Conservation (phyloP, 2,113 vertebrate species). For the Burhinus oedicnemus region DNA sequence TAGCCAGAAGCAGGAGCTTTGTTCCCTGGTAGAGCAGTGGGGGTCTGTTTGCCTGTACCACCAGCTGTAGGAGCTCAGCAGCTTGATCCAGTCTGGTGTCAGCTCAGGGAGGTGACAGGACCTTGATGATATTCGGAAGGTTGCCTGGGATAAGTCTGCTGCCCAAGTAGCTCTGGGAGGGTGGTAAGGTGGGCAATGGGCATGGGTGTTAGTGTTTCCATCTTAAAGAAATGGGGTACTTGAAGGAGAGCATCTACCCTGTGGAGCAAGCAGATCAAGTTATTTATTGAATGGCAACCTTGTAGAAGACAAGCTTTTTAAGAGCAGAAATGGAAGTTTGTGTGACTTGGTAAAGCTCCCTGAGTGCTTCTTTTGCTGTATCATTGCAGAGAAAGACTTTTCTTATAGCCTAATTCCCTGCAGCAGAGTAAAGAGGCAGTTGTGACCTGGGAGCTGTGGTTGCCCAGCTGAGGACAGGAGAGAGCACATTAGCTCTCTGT, state of each 20-base stretch:
- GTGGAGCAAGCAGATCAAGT: background rate
- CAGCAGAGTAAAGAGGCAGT: background rate
- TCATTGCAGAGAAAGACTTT: background rate
- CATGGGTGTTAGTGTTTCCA: background rate
- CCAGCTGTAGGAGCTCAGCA: background rate
- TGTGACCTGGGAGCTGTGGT: background rate
- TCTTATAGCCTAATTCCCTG: background rate
- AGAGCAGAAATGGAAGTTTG: background rate
- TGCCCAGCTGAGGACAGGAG: background rate
- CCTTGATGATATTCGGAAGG: background rate
- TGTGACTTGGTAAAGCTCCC: background rate
- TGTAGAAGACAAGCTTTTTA: background rate
- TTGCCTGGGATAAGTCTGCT: background rate
- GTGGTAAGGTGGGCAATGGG: too few relatives aligned
- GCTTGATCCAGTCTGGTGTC: background rate
- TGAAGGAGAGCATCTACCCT: background rate
- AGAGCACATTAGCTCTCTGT: background rate
- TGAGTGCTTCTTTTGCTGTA: background rate
- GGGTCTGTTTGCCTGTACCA: background rate
- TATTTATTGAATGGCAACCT: background rate
- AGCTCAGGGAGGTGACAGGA: background rate
- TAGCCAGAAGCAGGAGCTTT: background rate
- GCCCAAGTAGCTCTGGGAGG: background rate
- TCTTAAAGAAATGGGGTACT: background rate
- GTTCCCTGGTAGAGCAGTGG: accelerated